phyloP scores from a whole-genome alignment of 2,888 invertebrate genomes.

The Sesia bembeciformis region DNA sequence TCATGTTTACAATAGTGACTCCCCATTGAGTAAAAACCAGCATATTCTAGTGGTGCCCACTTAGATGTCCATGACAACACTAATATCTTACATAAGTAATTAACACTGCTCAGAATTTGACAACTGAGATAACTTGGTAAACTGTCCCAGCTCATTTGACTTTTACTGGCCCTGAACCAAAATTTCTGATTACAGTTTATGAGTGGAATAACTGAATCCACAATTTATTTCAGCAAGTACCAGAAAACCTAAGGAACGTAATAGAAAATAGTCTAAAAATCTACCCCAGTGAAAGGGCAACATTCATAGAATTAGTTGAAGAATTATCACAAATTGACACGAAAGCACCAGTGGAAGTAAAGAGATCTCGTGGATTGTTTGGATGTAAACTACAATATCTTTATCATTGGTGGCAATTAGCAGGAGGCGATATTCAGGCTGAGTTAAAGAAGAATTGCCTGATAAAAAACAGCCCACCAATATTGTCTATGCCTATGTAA shows the following conservation, averaged over 20 bases:
- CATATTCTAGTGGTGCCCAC: too few species aligned
- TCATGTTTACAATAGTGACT: too few species aligned
- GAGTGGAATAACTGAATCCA: too few species aligned
- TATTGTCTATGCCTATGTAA: slow-evolving; percentile 85
- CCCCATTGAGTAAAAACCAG: too few species aligned
- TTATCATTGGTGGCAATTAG: slow-evolving; percentile 96
- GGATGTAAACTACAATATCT: slow-evolving; percentile 83
- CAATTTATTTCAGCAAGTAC: slow-evolving; percentile 62
- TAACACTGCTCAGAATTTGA: too few species aligned
- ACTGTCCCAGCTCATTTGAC: too few species aligned
- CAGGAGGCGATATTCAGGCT: slow-evolving; percentile 94
- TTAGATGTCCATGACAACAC: too few species aligned
- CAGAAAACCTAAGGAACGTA: slow-evolving; percentile 73
- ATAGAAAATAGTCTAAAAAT: slow-evolving; percentile 83
- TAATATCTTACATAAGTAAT: too few species aligned
- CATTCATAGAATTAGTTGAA: slow-evolving; percentile 75
- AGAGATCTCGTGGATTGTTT: slow-evolving; percentile 57
- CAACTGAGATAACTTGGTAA: too few species aligned
- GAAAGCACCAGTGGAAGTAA: slow-evolving; percentile 50
- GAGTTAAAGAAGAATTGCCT: slow-evolving; percentile 93
- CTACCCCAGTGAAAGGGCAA: slow-evolving; percentile 69
- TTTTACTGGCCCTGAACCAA: too few species aligned
- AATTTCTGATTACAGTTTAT: too few species aligned
- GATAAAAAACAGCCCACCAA: slow-evolving; percentile 88
- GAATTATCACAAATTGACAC: slow-evolving; percentile 40